Percentiles rank a stretch among this genome's conserved stretches.
Evolutionary conservation across 2,797 vertebrate genomes (phyloP).

Genomic region (Chloroceryle amazona): DNA sequence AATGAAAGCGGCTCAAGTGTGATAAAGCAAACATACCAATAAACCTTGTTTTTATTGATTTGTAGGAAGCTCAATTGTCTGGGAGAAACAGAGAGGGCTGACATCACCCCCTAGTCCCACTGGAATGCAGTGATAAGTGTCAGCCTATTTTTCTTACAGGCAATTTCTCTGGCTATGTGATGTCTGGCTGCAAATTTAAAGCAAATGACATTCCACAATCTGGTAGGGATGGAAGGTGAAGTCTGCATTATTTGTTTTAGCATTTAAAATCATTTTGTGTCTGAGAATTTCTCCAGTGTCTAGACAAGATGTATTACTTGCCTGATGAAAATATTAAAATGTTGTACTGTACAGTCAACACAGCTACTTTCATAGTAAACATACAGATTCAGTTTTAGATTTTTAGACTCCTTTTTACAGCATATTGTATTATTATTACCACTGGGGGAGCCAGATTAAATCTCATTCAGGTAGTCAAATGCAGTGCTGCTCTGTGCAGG

Average conservation of each 20-base stretch:
- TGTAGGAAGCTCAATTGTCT: constrained; percentile 76
- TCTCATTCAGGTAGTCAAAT: neutral
- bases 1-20: constrained; percentile 46
- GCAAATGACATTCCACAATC: constrained; percentile 75
- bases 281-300: constrained; percentile 76
- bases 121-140: constrained; percentile 64
- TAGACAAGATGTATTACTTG: constrained; percentile 78
- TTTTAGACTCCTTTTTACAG: constrained; percentile 23
- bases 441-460: neutral
- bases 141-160: constrained; percentile 68
- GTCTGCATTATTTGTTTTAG: constrained; percentile 64
- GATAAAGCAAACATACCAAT: constrained; percentile 60
- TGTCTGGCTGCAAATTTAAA: constrained; percentile 78
- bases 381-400: constrained; percentile 61
- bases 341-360: constrained; percentile 29
- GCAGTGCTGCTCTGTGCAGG: neutral
- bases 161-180: constrained; percentile 68
- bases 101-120: constrained; percentile 68
- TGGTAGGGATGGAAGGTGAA: constrained; percentile 40
- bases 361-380: constrained; percentile 54
- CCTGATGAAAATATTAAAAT: constrained; percentile 78
- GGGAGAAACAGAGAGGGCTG: constrained; percentile 59
- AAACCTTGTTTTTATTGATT: constrained; percentile 80
- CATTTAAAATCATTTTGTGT: constrained; percentile 72
- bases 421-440: neutral